These are phyloP conservation scores for Melanostoma mellinum DNA, from an alignment of 2,888 invertebrate species.

Conservation along the genomic window DNA sequence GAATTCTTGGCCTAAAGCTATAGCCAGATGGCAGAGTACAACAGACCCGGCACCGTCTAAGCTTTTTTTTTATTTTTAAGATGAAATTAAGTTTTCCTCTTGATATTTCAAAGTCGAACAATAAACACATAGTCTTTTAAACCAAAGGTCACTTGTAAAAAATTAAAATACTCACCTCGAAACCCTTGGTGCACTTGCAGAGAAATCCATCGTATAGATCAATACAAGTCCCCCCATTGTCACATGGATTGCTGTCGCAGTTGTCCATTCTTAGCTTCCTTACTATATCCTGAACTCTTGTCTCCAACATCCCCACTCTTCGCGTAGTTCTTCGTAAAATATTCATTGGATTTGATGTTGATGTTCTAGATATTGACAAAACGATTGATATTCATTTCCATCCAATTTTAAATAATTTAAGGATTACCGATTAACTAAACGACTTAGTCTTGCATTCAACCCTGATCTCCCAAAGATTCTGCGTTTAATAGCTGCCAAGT, in stretches of 20 bases:
- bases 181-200: conserved; percentile 89
- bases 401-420: not conserved
- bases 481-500: conserved; percentile 84
- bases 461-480: conserved; percentile 75
- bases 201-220: conserved; percentile 87
- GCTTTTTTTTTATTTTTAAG: too few species aligned
- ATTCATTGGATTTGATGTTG: conserved; percentile 56
- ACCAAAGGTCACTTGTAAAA: not conserved
- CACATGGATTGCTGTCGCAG: conserved; percentile 90
- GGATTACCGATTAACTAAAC: conserved; percentile 76
- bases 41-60: too few species aligned
- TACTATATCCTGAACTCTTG: conserved; percentile 76
- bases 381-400: not conserved
- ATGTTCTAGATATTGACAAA: conserved; percentile 72
- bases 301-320: conserved; percentile 82
- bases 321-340: conserved; percentile 79
- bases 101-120: too few species aligned
- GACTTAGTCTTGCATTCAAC: conserved; percentile 70
- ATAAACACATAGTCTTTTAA: too few species aligned
- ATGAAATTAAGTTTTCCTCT: not conserved
- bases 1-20: too few species aligned
- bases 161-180: conserved; percentile 86
- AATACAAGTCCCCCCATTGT: conserved; percentile 91
- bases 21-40: too few species aligned
- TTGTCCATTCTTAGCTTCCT: conserved; percentile 83